A percentile compares a stretch with the other conserved stretches of the same genome.
Evolutionary conservation across 2,113 vertebrate species (phyloP).

Genomic region (Chaetops frenatus): DNA sequence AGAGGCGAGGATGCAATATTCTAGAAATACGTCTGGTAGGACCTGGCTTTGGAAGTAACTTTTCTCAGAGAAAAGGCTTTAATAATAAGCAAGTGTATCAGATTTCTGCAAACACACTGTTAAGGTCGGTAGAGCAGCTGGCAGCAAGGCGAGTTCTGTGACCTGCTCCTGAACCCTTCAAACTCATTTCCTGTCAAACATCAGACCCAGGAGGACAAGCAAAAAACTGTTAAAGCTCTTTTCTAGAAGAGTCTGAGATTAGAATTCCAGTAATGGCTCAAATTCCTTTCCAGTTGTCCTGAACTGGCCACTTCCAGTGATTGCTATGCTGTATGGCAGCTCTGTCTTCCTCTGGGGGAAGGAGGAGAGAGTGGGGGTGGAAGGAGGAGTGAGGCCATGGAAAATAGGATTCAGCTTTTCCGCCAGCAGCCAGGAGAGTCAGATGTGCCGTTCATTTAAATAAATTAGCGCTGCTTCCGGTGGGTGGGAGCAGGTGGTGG

Average conservation of each 20-base stretch:
- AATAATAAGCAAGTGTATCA: conserved; percentile 71
- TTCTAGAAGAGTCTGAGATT: conserved; percentile 70
- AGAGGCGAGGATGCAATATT: conserved; percentile 35
- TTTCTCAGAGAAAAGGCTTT: conserved; percentile 59
- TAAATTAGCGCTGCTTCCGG: background rate
- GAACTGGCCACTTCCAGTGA: conserved; percentile 53
- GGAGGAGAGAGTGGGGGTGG: background rate
- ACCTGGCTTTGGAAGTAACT: conserved; percentile 53
- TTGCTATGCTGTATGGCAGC: conserved; percentile 1
- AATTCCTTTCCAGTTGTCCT: conserved; percentile 73
- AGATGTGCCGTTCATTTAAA: background rate
- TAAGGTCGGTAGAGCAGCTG: conserved; percentile 79
- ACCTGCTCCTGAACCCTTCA: conserved; percentile 70
- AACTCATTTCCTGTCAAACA: conserved; percentile 79
- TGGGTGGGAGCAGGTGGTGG: background rate
- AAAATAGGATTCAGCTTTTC: conserved; percentile 23
- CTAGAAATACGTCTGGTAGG: conserved; percentile 43
- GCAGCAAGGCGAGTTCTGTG: conserved; percentile 66
- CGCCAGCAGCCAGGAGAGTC: background rate
- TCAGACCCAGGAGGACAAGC: conserved; percentile 70
- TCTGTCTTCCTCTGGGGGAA: background rate
- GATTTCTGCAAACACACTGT: conserved; percentile 77
- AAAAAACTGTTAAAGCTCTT: conserved; percentile 63
- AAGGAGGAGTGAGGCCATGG: background rate
- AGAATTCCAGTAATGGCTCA: conserved; percentile 79